These are phyloP conservation scores for Orchesella cincta DNA, from an alignment of 1,140 invertebrate genomes.

Conservation along the genomic window DNA sequence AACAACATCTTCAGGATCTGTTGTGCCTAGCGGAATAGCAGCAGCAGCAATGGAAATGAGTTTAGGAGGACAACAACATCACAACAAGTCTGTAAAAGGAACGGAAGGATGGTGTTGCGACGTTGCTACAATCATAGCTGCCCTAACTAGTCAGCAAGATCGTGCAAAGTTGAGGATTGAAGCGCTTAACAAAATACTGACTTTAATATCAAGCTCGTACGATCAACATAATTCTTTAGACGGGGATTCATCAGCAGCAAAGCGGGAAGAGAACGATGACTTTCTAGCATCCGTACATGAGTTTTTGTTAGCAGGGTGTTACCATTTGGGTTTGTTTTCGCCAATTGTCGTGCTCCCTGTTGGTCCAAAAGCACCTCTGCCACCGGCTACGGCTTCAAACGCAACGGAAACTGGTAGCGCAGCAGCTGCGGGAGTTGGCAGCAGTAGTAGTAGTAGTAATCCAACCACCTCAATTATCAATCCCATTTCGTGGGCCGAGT, in stretches of 20 bases:
- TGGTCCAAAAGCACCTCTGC: neutral
- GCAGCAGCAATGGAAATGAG: neutral
- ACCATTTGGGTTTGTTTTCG: slow-evolving; percentile 60
- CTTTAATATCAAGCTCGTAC: slow-evolving; percentile 35
- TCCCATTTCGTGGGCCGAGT: slow-evolving; percentile 14
- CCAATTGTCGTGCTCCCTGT: neutral
- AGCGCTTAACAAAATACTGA: slow-evolving; percentile 40
- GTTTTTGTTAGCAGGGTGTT: slow-evolving; percentile 65
- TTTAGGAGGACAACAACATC: neutral
- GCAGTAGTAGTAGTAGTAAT: neutral
- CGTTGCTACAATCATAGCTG: slow-evolving; percentile 10
- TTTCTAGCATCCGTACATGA: slow-evolving; percentile 60
- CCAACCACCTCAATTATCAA: neutral
- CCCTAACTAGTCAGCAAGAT: slow-evolving; percentile 40
- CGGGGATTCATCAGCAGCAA: neutral
- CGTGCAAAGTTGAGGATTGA: slow-evolving; percentile 43
- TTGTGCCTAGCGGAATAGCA: neutral
- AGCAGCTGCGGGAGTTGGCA: neutral
- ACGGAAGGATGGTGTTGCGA: neutral
- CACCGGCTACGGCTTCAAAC: neutral
- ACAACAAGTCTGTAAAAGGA: neutral
- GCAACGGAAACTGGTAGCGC: slow-evolving; percentile 28
- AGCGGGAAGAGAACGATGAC: slow-evolving; percentile 39
- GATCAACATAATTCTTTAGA: neutral
- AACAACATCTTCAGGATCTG: neutral